Conservation (phyloP, 2,797 vertebrate species). For the Anableps anableps region DNA sequence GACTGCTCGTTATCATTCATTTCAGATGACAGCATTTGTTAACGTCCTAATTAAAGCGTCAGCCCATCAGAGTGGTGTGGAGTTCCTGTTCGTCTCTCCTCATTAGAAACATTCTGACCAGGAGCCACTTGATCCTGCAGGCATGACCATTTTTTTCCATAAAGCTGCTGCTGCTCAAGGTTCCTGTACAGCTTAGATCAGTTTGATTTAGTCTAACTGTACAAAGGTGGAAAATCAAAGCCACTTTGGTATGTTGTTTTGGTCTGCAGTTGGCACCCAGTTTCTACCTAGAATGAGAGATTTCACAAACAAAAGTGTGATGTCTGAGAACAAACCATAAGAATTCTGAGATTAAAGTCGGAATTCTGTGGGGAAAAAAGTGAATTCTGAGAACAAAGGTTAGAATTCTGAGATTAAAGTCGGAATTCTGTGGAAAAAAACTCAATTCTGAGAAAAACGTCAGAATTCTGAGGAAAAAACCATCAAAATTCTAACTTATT, state of each 20-base stretch:
- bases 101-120: constrained; percentile 36
- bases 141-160: constrained; percentile 20
- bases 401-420: neutral
- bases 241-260: neutral
- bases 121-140: neutral
- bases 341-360: neutral
- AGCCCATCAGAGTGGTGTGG: constrained; percentile 13
- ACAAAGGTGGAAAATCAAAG: neutral
- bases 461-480: neutral
- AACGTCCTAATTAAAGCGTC: constrained; percentile 53
- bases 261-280: neutral
- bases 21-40: constrained; percentile 46
- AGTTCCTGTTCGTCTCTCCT: constrained; percentile 5
- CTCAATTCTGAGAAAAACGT: neutral
- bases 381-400: neutral
- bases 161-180: neutral
- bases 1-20: constrained; percentile 55
- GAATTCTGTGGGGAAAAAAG: neutral
- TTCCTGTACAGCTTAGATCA: neutral
- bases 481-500: too few relatives aligned
- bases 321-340: neutral
- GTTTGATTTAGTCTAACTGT: neutral
- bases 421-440: neutral
- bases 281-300: neutral
- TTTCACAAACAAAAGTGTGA: neutral